Evolutionary conservation across 2,888 invertebrate species (phyloP).

Genomic region (Geotrupes spiniger): DNA sequence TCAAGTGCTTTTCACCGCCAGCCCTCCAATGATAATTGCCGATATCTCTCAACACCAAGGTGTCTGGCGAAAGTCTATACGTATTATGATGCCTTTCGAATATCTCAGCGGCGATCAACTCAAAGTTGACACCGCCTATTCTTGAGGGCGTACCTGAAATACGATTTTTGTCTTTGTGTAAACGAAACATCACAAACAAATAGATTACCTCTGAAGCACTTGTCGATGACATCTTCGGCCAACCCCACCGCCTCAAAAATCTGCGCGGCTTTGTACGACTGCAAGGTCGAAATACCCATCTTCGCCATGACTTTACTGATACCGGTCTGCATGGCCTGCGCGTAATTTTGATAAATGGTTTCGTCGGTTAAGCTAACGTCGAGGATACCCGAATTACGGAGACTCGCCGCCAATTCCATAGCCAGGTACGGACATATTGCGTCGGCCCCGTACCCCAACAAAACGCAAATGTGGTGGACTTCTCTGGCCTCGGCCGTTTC

Average conservation of each 20-base stretch:
- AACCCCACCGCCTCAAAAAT: conserved; percentile 98
- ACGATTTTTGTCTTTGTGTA: no score
- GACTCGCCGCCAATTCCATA: conserved; percentile 84
- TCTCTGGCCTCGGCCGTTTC: conserved; percentile 96
- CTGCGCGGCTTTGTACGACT: conserved; percentile 98
- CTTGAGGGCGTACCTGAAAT: conserved; percentile 60
- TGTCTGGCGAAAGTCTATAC: conserved; percentile 67
- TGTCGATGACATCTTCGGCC: conserved; percentile 86
- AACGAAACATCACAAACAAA: no score
- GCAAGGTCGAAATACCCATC: conserved; percentile 98
- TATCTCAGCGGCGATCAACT: conserved; percentile 82
- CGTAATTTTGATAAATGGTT: conserved; percentile 81
- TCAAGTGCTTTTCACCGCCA: conserved; percentile 97
- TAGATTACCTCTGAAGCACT: conserved; percentile 83
- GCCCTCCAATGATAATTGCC: conserved; percentile 96
- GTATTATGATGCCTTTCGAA: conserved; percentile 78
- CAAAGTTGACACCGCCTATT: conserved; percentile 86
- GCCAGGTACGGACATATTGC: conserved; percentile 97
- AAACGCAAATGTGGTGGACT: conserved; percentile 93
- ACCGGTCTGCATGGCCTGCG: conserved; percentile 65
- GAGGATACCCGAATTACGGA: conserved; percentile 83
- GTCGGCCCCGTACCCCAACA: conserved; percentile 95
- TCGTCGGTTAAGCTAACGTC: conserved; percentile 74
- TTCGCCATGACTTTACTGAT: conserved; percentile 91
- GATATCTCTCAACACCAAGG: conserved; percentile 70